These are phyloP conservation scores for Acanthis flammea DNA, from an alignment of 2,797 vertebrate genomes.

Conservation along the genomic window DNA sequence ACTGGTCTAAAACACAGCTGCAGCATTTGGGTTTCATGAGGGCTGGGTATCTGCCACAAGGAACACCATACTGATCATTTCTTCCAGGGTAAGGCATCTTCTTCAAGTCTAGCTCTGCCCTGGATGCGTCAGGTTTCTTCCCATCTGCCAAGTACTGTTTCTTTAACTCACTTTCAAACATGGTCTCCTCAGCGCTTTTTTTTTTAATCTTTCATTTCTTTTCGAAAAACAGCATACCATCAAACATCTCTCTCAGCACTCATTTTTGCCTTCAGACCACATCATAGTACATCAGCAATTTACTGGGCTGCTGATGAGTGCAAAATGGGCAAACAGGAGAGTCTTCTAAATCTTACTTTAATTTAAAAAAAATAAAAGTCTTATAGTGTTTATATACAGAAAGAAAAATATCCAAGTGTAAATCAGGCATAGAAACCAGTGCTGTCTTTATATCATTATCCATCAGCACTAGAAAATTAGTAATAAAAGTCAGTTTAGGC, in stretches of 20 bases:
- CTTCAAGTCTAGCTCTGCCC: not conserved
- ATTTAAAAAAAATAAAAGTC: not conserved
- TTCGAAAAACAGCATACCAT: not conserved
- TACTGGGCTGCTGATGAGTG: not conserved
- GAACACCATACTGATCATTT: not conserved
- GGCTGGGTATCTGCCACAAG: rapidly evolving
- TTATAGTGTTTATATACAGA: not conserved
- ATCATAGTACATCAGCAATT: not conserved
- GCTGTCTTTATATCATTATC: not conserved
- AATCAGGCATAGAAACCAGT: not conserved
- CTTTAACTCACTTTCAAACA: not conserved
- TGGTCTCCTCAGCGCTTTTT: not conserved
- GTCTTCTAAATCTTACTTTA: not conserved
- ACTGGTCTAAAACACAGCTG: not conserved
- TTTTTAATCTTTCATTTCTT: not conserved
- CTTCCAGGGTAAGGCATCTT: not conserved
- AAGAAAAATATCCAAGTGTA: not conserved
- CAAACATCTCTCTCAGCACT: not conserved
- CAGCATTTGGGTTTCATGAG: not conserved
- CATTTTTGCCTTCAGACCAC: not conserved
- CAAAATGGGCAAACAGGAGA: not conserved
- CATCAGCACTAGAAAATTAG: not conserved
- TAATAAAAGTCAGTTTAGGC: not conserved
- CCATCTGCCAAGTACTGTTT: not conserved
- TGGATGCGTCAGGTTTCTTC: not conserved